Base-by-base conservation (phyloP, 2,888 invertebrate species). In the Microdon myrmicae region DNA sequence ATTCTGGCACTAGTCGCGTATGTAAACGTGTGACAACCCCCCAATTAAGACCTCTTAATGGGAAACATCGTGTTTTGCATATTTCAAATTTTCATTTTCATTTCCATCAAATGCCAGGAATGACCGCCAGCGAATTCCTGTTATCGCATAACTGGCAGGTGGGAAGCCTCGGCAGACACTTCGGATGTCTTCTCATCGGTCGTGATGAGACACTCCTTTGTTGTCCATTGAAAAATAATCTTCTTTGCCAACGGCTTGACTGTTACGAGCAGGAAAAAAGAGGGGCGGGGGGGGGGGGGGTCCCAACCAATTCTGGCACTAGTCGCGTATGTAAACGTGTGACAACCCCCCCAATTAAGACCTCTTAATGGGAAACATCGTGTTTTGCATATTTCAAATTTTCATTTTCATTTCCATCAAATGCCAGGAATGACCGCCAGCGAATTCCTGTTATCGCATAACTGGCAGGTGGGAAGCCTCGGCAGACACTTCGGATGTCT, bases 21-120 rank as follows among this genome's bases (percentile, higher is more conserved):
- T 58, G 58, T 58, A 51, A 53, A 58, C 53, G 47, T 58, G 32
- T 64, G 53, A 58, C 51, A 64, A 58, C 58, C 64, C 22, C 47
- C 64, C 64, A 64, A 64, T 64, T 64, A 64, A 64, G 64, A 64
- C 58, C 64, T 64, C 58, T 64, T 58, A 64, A 43, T 58, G 43
- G 16, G 32, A 47, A 64, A 64, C 64, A 64, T 58, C 64, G 64
- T 64, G 64, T 47, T 64, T 64, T 51, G 58, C 51, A 64, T 64
- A 58, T 64, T 64, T 58, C 58, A 64, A 58, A 64, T 64, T 64
- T 64, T 58, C 47, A 58, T 58, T 64, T 64, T 58, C n/a, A n/a
- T n/a, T n/a, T n/a, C n/a, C 51, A 58, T 64, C 64, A 26, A 43
- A 31, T 25, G 54, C 41, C 38, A 35, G 39, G 10, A 43, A 29